A percentile compares a stretch with the other conserved stretches of the same genome.
Conservation (phyloP, 2,888 invertebrate species). For the Polymixis flavicincta region DNA sequence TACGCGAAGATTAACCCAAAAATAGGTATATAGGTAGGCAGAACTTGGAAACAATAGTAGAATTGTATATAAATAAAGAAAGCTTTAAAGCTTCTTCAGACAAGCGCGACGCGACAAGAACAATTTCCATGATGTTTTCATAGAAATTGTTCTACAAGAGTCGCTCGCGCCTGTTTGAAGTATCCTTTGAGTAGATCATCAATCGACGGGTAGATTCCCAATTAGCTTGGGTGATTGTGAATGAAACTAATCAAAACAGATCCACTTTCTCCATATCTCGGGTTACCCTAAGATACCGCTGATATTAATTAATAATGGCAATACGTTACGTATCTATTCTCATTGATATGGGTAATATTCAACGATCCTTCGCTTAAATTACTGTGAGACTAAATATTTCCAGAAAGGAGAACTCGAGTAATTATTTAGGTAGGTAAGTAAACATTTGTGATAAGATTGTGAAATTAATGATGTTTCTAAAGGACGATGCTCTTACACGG, state of each 20-base stretch:
- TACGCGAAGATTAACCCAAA: not conserved
- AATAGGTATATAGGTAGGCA: not conserved
- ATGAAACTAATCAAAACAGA: conserved; percentile 24
- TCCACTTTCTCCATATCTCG: conserved; percentile 26
- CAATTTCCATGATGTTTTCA: no score
- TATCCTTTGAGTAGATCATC: conserved; percentile 15
- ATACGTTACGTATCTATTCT: conserved; percentile 6
- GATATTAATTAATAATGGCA: conserved; percentile 29
- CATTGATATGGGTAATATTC: not conserved
- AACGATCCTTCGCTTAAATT: not conserved
- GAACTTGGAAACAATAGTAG: conserved; percentile 21
- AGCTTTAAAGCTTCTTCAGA: not conserved
- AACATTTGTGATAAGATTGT: not conserved
- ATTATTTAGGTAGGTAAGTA: not conserved
- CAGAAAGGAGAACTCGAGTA: no score
- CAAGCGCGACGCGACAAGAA: no score
- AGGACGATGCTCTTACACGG: no score
- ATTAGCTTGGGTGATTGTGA: conserved; percentile 9
- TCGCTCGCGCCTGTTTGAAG: no score
- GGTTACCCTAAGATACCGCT: conserved; percentile 9
- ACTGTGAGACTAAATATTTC: not conserved
- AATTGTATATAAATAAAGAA: conserved; percentile 6
- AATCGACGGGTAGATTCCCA: conserved; percentile 10
- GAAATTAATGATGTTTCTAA: no score
- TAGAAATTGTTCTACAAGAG: no score